Conservation (phyloP, 2,113 vertebrate genomes). For the Orthonyx spaldingii region DNA sequence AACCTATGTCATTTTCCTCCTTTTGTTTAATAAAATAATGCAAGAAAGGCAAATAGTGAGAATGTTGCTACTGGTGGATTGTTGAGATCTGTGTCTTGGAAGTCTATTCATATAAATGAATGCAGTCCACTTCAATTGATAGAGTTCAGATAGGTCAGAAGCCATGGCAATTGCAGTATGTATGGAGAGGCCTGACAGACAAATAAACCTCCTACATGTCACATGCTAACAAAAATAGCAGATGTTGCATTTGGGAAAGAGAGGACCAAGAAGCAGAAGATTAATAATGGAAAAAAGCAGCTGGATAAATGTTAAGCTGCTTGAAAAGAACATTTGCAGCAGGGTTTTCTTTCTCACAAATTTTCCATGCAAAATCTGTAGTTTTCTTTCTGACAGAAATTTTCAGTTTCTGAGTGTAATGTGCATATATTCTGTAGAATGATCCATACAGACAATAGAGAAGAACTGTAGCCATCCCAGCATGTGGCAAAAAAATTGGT, state of each 20-base stretch:
- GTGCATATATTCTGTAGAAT: background rate
- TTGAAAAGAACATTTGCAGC: background rate
- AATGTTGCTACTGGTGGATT: background rate
- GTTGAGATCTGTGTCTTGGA: background rate
- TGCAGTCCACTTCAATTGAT: background rate
- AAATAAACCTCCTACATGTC: background rate
- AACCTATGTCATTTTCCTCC: background rate
- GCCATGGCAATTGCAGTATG: background rate
- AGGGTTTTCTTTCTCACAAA: background rate
- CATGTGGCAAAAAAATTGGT: background rate
- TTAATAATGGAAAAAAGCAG: background rate
- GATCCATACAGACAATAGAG: background rate
- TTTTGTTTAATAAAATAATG: background rate
- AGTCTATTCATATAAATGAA: background rate
- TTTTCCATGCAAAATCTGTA: background rate
- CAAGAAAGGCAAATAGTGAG: background rate
- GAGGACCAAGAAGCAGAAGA: background rate
- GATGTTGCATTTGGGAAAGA: slow-evolving; percentile 13
- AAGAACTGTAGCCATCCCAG: background rate
- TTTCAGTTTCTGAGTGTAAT: background rate
- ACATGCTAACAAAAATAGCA: background rate
- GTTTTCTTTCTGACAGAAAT: background rate
- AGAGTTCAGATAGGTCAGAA: background rate
- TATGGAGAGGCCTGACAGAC: background rate
- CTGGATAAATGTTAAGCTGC: background rate